Conservation (phyloP, 1,140 invertebrate species). For the Anoplophora glabripennis region DNA sequence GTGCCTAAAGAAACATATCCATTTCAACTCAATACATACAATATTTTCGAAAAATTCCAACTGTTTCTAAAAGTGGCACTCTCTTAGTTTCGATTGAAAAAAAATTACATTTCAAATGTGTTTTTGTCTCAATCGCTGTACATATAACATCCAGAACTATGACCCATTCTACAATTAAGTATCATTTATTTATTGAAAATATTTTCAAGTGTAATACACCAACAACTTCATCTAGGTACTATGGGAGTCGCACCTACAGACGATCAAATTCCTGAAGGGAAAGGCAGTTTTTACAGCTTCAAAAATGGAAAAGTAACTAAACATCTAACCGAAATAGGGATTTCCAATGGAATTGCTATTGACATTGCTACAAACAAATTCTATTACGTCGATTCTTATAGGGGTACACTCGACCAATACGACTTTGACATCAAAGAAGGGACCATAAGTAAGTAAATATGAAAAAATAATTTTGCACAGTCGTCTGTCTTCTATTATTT, state of each 20-base stretch:
- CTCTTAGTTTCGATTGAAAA: constrained; percentile 12
- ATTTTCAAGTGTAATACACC: neutral
- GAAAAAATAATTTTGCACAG: neutral
- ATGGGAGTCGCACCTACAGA: constrained; percentile 60
- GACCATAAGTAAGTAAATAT: neutral
- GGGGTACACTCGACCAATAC: constrained; percentile 60
- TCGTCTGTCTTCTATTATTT: neutral
- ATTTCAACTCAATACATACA: too few species aligned
- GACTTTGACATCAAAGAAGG: constrained; percentile 51
- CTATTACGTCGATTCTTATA: constrained; percentile 71
- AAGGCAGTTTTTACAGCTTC: constrained; percentile 57
- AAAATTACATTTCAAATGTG: neutral
- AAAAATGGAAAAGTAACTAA: constrained; percentile 41
- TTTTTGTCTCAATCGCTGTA: neutral
- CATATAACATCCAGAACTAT: neutral
- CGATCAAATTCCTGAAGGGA: constrained; percentile 51
- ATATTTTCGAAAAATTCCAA: neutral
- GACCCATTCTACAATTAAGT: neutral
- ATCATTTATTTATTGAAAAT: neutral
- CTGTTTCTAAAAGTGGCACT: neutral
- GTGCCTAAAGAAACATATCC: too few species aligned
- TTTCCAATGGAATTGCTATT: constrained; percentile 30
- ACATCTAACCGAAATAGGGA: constrained; percentile 22
- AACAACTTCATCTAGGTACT: constrained; percentile 56
- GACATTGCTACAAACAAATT: constrained; percentile 53